These are phyloP conservation scores for Chymomyza procnemis DNA, from an alignment of 2,888 invertebrate genomes.

Conservation along the genomic window DNA sequence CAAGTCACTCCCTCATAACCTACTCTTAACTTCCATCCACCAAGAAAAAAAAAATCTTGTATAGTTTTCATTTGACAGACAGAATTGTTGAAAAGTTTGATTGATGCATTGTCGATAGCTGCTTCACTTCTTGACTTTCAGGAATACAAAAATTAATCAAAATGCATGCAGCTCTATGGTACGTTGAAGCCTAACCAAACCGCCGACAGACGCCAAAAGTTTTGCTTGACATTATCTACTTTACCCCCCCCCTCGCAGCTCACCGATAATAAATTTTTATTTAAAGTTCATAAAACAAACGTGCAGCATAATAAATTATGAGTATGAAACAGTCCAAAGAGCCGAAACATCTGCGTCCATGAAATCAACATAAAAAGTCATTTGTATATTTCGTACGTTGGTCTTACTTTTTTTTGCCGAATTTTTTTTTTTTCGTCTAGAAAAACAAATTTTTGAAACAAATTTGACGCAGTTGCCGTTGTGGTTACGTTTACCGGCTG, in stretches of 20 bases:
- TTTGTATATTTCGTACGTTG: conserved; percentile 50
- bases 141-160: conserved; percentile 35
- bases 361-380: conserved; percentile 73
- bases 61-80: conserved; percentile 27
- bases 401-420: conserved; percentile 28
- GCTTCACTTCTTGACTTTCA: background rate
- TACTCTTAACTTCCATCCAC: background rate
- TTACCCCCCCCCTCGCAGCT: conserved; percentile 20
- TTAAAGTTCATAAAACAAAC: conserved; percentile 63
- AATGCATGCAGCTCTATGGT: conserved; percentile 9
- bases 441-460: conserved; percentile 19
- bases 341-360: conserved; percentile 64
- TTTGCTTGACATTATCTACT: conserved; percentile 1
- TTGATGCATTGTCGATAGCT: conserved; percentile 42
- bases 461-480: conserved; percentile 51
- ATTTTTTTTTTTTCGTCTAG: conserved; percentile 17
- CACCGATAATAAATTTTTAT: conserved; percentile 54
- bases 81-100: conserved; percentile 40
- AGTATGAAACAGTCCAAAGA: conserved; percentile 29
- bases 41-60: conserved; percentile 17
- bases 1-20: background rate
- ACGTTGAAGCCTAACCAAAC: conserved; percentile 26
- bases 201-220: conserved; percentile 16
- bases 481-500: conserved; percentile 20
- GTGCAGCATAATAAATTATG: conserved; percentile 61